These are phyloP conservation scores for Clinocottus analis DNA, from an alignment of 2,113 vertebrate genomes.

Conservation along the genomic window DNA sequence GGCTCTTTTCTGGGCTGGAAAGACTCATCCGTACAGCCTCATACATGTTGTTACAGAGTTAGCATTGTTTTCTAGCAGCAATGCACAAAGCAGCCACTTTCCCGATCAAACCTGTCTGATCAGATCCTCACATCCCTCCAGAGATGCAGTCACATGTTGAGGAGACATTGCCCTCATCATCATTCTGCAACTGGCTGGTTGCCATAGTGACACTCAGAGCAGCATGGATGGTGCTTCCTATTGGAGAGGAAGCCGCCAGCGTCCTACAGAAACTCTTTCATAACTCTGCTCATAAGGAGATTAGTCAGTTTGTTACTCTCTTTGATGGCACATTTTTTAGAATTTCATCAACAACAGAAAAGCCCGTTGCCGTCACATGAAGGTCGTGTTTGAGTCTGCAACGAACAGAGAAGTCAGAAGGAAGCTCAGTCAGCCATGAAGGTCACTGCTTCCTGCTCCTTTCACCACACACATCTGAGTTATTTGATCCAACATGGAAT, in stretches of 20 bases:
- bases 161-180: constrained; percentile 46
- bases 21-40: constrained; percentile 2
- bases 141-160: constrained; percentile 51
- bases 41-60: constrained; percentile 16
- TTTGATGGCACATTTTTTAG: constrained; percentile 14
- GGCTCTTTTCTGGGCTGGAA: not conserved
- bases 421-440: not conserved
- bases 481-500: not conserved
- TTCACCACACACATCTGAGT: not conserved
- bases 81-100: constrained; percentile 46
- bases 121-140: constrained; percentile 24
- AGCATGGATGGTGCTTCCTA: constrained; percentile 30
- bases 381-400: not conserved
- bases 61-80: constrained; percentile 34
- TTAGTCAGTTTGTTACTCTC: constrained; percentile 32
- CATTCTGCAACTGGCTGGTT: constrained; percentile 43
- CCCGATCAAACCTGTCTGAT: constrained; percentile 5
- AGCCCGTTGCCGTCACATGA: not conserved
- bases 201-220: constrained; percentile 51
- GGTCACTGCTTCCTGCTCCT: not conserved
- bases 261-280: constrained; percentile 55
- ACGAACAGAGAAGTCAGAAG: not conserved
- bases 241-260: constrained; percentile 29
- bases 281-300: constrained; percentile 34
- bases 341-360: not conserved